phyloP scores from a whole-genome alignment of 2,797 vertebrate species.

The Champsocephalus esox region DNA sequence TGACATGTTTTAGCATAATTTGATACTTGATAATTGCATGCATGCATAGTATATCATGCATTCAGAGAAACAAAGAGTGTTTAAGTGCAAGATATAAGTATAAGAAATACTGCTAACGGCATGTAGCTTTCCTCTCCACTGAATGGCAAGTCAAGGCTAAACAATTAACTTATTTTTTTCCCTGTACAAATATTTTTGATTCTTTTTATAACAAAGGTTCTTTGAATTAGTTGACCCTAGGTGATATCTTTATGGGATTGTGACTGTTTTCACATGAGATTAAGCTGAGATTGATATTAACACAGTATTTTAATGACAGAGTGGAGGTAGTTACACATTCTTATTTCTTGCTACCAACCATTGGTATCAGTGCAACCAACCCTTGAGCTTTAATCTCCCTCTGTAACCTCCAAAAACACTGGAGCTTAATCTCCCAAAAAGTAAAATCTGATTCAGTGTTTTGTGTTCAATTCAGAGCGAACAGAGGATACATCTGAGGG shows the following conservation, averaged over 20 bases:
- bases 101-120: background rate
- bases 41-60: no score
- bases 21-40: background rate
- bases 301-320: background rate
- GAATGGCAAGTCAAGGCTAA: background rate
- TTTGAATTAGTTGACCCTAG: background rate
- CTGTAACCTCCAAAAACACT: conserved; percentile 60
- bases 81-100: no score
- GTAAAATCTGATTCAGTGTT: conserved; percentile 66
- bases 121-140: background rate
- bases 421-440: conserved; percentile 67
- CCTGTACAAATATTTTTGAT: background rate
- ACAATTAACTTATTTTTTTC: background rate
- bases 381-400: conserved; percentile 62
- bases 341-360: conserved; percentile 12
- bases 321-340: conserved; percentile 15
- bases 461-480: conserved; percentile 57
- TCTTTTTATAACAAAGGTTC: background rate
- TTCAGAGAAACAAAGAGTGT: background rate
- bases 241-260: background rate
- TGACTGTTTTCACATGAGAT: background rate
- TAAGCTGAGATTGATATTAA: background rate
- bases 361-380: background rate
- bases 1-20: background rate
- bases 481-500: conserved; percentile 59